Evolutionary conservation across 2,888 invertebrate genomes (phyloP), one percentile per base, ranked within the genome.

Genomic region (Agrotis segetum): DNA sequence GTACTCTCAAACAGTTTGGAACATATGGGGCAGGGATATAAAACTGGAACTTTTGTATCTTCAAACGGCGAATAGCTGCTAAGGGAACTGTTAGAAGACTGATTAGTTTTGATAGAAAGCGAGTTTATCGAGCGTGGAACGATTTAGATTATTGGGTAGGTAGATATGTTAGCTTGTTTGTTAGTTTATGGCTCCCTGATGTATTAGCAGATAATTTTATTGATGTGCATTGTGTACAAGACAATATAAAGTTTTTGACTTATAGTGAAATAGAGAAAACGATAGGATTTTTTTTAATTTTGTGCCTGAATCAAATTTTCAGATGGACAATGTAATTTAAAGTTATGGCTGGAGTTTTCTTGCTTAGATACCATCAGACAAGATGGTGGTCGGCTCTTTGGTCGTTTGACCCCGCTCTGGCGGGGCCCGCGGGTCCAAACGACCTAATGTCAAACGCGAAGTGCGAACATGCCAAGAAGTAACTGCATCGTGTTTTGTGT

Each of bases 71-170:
- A 79, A 84, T 74, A 46, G 83, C 68, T 75, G 77, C 72, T 76
- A 34, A 67, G 83, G 85, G 83, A 82, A 69, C 71, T 65, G 53
- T 81, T 84, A 62, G 40, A 34, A 50, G 21, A 63, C 69, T 82
- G 82, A 73, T 80, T 82, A 77, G 70, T 82, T 82, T 68, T 68
- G 47, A 79, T 81, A 65, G 81, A 68, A 81, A 52, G 44, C 55
- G 62, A 50, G 58, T 71, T 77, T 71, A 81, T 79, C 24, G 79
- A 63, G 62, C 79, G 59, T 58, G 47, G 5, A 21, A 66, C 71
- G 65, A 71, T 67, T 55, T n/a, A 40, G 65, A 71, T 79, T 71
- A 68, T 66, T 77, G 71, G 17, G 34, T 62, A 29, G 34, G 40
- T 56, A 34, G n/a, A 9, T 53, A 5, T 62, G 61, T 66, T 50